A percentile compares a stretch with the other conserved stretches of the same genome.
Evolutionary conservation across 2,113 vertebrate genomes (phyloP).

Genomic region (Ammodramus savannarum): DNA sequence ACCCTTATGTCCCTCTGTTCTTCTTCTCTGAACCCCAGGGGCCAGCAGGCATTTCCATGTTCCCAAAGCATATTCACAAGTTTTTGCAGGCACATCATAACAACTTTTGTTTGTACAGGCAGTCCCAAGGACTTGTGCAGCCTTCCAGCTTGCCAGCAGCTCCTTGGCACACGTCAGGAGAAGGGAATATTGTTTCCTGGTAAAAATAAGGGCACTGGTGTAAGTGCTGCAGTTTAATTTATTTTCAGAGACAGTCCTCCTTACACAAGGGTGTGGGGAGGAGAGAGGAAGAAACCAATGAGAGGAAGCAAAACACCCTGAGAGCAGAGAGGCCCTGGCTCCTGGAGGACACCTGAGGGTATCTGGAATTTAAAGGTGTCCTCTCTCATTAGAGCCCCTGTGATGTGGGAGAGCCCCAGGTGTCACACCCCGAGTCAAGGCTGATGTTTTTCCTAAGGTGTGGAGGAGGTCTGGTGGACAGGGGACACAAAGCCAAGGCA

Average conservation of each 20-base stretch:
- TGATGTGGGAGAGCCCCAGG: background rate
- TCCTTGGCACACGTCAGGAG: background rate
- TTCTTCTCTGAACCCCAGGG: background rate
- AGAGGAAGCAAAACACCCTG: background rate
- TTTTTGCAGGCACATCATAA: background rate
- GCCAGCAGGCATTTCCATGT: rapidly evolving
- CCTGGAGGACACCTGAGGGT: background rate
- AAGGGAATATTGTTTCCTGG: background rate
- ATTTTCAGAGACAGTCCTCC: background rate
- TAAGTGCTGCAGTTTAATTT: rapidly evolving
- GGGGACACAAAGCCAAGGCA: background rate
- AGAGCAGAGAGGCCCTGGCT: background rate
- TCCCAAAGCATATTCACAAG: rapidly evolving
- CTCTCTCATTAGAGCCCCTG: background rate
- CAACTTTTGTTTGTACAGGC: background rate
- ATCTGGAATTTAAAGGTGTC: background rate
- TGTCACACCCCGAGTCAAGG: rapidly evolving
- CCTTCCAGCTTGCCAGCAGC: background rate
- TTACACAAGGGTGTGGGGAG: background rate
- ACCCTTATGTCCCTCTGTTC: background rate
- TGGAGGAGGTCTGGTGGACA: background rate
- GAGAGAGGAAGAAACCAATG: background rate
- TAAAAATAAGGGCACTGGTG: background rate
- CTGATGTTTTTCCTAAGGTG: background rate
- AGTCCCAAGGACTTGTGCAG: background rate